These are phyloP conservation scores for Rhynchophorus ferrugineus DNA, from an alignment of 1,140 invertebrate species.

Conservation along the genomic window DNA sequence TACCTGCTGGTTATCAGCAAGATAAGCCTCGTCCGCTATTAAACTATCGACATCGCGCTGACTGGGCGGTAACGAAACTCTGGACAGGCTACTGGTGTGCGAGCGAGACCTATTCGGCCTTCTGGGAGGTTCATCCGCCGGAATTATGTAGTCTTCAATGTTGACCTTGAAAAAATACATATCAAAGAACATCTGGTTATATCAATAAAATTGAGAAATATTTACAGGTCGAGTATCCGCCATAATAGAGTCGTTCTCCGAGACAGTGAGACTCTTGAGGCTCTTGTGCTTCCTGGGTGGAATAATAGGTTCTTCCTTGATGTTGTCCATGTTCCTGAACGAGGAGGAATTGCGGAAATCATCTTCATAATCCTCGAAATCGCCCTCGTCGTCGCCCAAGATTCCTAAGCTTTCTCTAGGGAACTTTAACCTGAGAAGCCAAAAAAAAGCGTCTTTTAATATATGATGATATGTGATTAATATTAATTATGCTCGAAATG, in stretches of 20 bases:
- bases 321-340: background rate
- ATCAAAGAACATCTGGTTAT: background rate
- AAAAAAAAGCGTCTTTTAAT: no score
- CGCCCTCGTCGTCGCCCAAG: conserved; percentile 22
- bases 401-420: conserved; percentile 23
- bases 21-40: conserved; percentile 5
- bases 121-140: conserved; percentile 1
- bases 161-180: background rate
- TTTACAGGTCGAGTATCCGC: conserved; percentile 33
- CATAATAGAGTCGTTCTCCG: conserved; percentile 43
- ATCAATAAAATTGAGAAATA: background rate
- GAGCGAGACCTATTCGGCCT: conserved; percentile 10
- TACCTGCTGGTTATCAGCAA: conserved; percentile 1
- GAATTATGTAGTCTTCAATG: conserved; percentile 4
- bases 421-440: conserved; percentile 17
- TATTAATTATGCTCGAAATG: no score
- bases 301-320: conserved; percentile 8
- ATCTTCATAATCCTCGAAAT: conserved; percentile 40
- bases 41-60: conserved; percentile 8
- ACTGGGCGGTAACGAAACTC: conserved; percentile 6
- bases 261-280: conserved; percentile 37
- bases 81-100: conserved; percentile 10
- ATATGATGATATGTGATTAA: no score
- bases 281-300: conserved; percentile 28
- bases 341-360: conserved; percentile 17